phyloP scores from a whole-genome alignment of 2,888 invertebrate genomes.

The Acholoe squamosa region DNA sequence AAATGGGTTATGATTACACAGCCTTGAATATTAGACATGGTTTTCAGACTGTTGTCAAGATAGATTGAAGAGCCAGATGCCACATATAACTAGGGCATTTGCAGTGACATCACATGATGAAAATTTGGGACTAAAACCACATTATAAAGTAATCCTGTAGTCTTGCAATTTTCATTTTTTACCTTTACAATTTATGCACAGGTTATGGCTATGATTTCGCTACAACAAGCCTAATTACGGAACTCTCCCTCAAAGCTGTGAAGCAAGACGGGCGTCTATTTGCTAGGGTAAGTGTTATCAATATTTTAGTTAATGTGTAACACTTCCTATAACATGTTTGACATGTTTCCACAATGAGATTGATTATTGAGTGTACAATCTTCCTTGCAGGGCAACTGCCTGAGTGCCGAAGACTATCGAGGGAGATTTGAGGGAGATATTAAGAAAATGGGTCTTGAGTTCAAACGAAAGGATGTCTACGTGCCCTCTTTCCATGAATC shows the following conservation, averaged over 20 bases:
- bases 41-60: neutral
- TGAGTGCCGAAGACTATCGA: constrained; percentile 67
- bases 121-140: neutral
- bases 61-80: neutral
- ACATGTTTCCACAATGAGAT: too few relatives aligned
- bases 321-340: too few relatives aligned
- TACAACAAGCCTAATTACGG: constrained; percentile 87
- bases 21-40: neutral
- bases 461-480: constrained; percentile 69
- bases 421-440: constrained; percentile 71
- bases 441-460: constrained; percentile 68
- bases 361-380: neutral
- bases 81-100: neutral
- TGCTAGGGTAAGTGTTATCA: constrained; percentile 72
- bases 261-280: constrained; percentile 86
- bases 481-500: constrained; percentile 76
- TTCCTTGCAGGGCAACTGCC: constrained; percentile 72
- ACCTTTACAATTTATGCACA: constrained; percentile 43
- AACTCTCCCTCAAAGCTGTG: constrained; percentile 91
- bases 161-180: neutral
- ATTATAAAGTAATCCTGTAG: neutral
- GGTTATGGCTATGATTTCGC: constrained; percentile 73
- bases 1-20: too few relatives aligned
- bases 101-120: neutral
- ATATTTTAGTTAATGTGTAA: too few relatives aligned